A percentile compares a stretch with the other conserved stretches of the same genome.
Evolutionary conservation across 2,797 vertebrate species (phyloP).

Genomic region (Mionectes olivaceus): DNA sequence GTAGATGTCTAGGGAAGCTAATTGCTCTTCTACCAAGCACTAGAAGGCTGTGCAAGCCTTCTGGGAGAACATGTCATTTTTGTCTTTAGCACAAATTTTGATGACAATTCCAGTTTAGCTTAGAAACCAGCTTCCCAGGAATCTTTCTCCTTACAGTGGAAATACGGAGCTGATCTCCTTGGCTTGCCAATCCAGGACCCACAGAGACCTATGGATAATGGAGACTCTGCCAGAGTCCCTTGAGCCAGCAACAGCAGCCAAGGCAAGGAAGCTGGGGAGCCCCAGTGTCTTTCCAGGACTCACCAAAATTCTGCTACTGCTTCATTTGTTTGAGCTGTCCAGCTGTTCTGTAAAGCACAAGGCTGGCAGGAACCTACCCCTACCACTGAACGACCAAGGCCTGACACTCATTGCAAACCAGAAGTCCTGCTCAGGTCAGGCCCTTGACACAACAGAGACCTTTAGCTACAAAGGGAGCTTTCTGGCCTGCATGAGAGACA

Average conservation of each 20-base stretch:
- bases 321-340: background rate
- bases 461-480: background rate
- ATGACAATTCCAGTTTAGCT: background rate
- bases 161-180: background rate
- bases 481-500: background rate
- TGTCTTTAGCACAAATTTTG: background rate
- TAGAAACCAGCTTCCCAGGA: background rate
- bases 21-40: background rate
- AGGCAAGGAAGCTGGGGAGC: background rate
- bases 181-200: background rate
- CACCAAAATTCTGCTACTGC: background rate
- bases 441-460: background rate
- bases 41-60: background rate
- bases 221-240: rapidly evolving
- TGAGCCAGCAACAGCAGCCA: background rate
- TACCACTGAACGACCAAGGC: background rate
- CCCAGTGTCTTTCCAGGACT: background rate
- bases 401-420: background rate
- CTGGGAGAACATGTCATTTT: background rate
- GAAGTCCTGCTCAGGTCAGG: background rate
- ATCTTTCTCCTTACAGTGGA: background rate
- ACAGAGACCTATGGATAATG: background rate
- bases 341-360: background rate
- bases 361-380: background rate
- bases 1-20: background rate